Evolutionary conservation across 2,797 vertebrate genomes (phyloP), one percentile per base, ranked within the genome.

Genomic region (Acomys russatus): DNA sequence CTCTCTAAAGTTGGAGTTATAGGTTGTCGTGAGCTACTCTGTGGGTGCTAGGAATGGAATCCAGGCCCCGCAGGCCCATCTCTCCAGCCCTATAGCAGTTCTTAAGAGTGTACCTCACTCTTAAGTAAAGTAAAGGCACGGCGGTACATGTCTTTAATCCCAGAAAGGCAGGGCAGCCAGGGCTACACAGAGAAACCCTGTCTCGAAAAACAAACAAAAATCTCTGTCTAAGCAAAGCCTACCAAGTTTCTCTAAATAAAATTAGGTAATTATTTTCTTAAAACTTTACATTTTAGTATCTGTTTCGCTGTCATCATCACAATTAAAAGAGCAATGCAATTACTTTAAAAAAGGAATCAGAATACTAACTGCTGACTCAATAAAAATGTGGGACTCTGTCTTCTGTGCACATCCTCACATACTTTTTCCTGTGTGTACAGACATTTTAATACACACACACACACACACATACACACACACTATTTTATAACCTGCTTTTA

Each of bases 231-330:
- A 87, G 93, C 86, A 90, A n/a, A 96, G 73, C 23, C 54, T 38
- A 74, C 28, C 5, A 83, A 51, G 30, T 82, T 95, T 92, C 35
- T 83, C 64, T 94, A 86, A 35, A 92, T 30, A 93, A 38, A 80
- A 94, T 0, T 76, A 9, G 20, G 56, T 92, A 23, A 80, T 74
- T 25, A 77, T 87, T 88, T 82, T n/a, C 66, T 8, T 70, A 68
- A 86, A 83, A 92, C 70, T 93, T 94, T 28, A 84, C 25, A 91
- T 49, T 89, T 94, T 88, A 95, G 79, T 17, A 73, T 87, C 84
- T 92, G n/a, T 82, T 94, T 92, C 88, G 49, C 76, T 92, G 79
- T 85, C 82, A 88, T 86, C 6, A 91, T 63, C 51, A 95, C n/a
- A 92, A 88, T 87, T 92, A 87, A 88, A 91, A 44, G 33, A 90